Base-by-base conservation (phyloP, 1,140 invertebrate genomes). In the Eupristina koningsbergeri region DNA sequence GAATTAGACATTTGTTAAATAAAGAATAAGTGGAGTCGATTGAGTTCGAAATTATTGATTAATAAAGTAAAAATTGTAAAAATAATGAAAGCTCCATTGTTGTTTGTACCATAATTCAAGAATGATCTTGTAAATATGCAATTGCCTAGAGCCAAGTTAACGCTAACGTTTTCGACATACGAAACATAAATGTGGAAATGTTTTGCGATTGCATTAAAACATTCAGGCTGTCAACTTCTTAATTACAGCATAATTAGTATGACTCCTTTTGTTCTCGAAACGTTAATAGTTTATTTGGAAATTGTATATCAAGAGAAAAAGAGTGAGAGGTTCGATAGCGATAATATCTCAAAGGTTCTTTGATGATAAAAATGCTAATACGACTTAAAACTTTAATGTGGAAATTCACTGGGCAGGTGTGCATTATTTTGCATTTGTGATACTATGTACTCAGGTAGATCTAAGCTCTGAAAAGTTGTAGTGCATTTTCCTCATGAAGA, bases 331-430 rank as follows among this genome's bases (percentile, higher is more conserved):
- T 58, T 58, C 22, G 53, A 58, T 58, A 58, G 3, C 53, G 53
- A 6, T 3, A 26, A 50, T 50, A 50, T 9, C 41, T n/a, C 6
- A 45, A 45, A 45, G 47, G 15, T 17, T 9, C 47, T 50, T 50
- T 50, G 47, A 50, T 50, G 15, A 50, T 50, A 50, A 50, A 50
- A 50, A 17, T 15, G 8, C 47, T 50, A 8, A 15, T 15, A 50
- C 17, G 47, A 17, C 47, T 50, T 50, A 50, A 7, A 63, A 7
- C 26, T 67, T 1, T 31, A 63, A 63, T 47, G 64, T 80, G 80
- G 69, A 80, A 80, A 83, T 69, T 83, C 50, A 75, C 34, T 31
- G 47, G 22, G n/a, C 83, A 86, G 86, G 82, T 85, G 85, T 77
- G 63, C 80, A 58, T 81, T 79, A 47, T 41, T 79, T 63, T 9